Evolutionary conservation across 2,797 vertebrate species (phyloP), one percentile per base, ranked within the genome.

Genomic region (Nannoperca australis): DNA sequence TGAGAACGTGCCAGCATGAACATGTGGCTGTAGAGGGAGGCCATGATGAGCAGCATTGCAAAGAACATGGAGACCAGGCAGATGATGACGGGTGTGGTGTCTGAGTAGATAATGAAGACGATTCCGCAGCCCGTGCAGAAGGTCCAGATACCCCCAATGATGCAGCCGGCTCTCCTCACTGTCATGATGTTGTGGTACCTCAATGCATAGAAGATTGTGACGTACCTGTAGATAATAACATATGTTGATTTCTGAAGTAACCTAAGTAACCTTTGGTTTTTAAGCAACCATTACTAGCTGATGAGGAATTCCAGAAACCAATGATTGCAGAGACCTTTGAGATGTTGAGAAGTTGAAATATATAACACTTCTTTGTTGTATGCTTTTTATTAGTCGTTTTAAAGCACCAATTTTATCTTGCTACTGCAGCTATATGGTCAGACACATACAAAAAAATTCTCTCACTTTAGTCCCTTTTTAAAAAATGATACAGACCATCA

Each of bases 141-240:
- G 54, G 95, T 96, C 98, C 98, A 99, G 87, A 98, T 99, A 30
- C 95, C 96, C 0, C 94, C 93, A 18, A 99, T 97, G 88, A 97
- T 96, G 82, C 95, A 89, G 56, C 94, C 93, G 0, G 98, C 97
- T 3, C 97, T 94, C 78, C 89, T 96, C 32, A 95, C 95, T 0
- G 98, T 99, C 96, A 99, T 97, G 56, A 99, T 99, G 89, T 97
- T 98, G 87, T 98, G 97, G 88, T 99, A 99, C 79, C 97, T 96
- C 74, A 99, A 96, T 3, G 98, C 98, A 0, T 99, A 99, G 93
- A 99, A 99, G 85, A 99, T 99, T 1, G 98, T 99, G 70, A 99
- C 95, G 30, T 99, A 99, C 82, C 93, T 94, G 75, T 1, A 42
- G 51, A 80, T 1, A 49, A 70, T 2, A 69, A 49, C 12, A 77